A percentile compares a stretch with the other conserved stretches of the same genome.
Conservation (phyloP, 2,888 invertebrate species). For the Amblyjoppa proteus region DNA sequence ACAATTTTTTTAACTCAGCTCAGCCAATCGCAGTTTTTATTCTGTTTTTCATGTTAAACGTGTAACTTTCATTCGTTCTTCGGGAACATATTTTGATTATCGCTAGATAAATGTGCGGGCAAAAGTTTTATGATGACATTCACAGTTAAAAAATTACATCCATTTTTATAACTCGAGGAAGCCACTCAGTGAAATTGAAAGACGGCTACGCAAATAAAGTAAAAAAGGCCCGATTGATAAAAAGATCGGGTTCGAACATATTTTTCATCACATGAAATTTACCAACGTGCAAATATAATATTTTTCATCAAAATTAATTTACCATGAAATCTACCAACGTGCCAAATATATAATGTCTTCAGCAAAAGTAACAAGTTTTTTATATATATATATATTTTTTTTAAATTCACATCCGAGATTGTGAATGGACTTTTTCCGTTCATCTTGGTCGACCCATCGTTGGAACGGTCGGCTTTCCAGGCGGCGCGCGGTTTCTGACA, state of each 20-base stretch:
- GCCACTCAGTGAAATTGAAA: too few relatives aligned
- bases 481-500: not conserved
- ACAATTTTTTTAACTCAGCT: too few relatives aligned
- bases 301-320: constrained; percentile 20
- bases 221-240: not conserved
- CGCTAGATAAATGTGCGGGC: too few relatives aligned
- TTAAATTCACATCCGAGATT: not conserved
- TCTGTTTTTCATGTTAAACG: too few relatives aligned
- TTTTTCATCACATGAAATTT: constrained; percentile 13
- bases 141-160: too few relatives aligned
- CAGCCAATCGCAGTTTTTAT: too few relatives aligned
- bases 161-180: too few relatives aligned
- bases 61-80: too few relatives aligned
- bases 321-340: not conserved
- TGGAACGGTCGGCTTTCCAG: not conserved
- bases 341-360: not conserved
- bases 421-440: not conserved
- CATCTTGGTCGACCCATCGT: not conserved
- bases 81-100: too few relatives aligned
- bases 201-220: not conserved
- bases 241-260: not conserved
- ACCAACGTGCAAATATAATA: not conserved
- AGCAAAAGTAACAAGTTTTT: not conserved
- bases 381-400: not conserved
- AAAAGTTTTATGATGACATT: too few relatives aligned